These are phyloP conservation scores for Epirrita christyi DNA, from an alignment of 2,888 invertebrate species.

Conservation along the genomic window DNA sequence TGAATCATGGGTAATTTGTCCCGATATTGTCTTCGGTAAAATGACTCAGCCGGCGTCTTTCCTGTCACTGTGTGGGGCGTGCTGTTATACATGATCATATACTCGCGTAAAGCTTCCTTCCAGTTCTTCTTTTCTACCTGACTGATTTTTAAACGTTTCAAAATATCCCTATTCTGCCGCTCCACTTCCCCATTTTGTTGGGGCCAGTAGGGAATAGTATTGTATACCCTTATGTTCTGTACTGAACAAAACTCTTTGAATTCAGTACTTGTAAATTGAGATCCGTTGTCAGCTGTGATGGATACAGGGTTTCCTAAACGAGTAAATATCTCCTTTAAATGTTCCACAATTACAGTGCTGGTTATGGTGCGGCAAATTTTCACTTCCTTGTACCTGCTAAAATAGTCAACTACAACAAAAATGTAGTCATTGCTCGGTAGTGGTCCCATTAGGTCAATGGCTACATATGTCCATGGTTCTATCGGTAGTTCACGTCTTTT, in stretches of 20 bases:
- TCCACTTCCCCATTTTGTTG: slow-evolving; percentile 46
- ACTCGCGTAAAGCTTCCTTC: slow-evolving; percentile 35
- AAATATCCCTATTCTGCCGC: slow-evolving; percentile 43
- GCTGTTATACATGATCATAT: slow-evolving; percentile 44
- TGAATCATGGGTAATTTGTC: slow-evolving; percentile 39
- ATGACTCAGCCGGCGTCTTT: slow-evolving; percentile 40
- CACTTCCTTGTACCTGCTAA: slow-evolving; percentile 36
- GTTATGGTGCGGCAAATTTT: slow-evolving; percentile 27
- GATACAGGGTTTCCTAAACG: slow-evolving; percentile 34
- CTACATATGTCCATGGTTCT: slow-evolving; percentile 33
- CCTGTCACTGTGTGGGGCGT: slow-evolving; percentile 41
- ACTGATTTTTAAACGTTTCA: slow-evolving; percentile 41
- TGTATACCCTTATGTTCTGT: slow-evolving; percentile 28
- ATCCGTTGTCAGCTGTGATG: slow-evolving; percentile 41
- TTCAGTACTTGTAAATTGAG: slow-evolving; percentile 40
- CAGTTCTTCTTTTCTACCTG: slow-evolving; percentile 26
- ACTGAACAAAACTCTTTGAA: slow-evolving; percentile 31
- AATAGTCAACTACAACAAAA: slow-evolving; percentile 38
- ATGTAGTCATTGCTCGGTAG: slow-evolving; percentile 33
- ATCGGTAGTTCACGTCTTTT: slow-evolving; percentile 26
- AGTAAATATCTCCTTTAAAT: slow-evolving; percentile 36
- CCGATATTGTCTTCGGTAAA: slow-evolving; percentile 30
- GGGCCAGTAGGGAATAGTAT: slow-evolving; percentile 43
- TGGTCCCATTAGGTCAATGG: slow-evolving; percentile 37
- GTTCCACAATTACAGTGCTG: slow-evolving; percentile 20